Percentiles rank a stretch among this genome's conserved stretches.
Evolutionary conservation across 2,888 invertebrate genomes (phyloP).

Genomic region (Lamproptera curius): DNA sequence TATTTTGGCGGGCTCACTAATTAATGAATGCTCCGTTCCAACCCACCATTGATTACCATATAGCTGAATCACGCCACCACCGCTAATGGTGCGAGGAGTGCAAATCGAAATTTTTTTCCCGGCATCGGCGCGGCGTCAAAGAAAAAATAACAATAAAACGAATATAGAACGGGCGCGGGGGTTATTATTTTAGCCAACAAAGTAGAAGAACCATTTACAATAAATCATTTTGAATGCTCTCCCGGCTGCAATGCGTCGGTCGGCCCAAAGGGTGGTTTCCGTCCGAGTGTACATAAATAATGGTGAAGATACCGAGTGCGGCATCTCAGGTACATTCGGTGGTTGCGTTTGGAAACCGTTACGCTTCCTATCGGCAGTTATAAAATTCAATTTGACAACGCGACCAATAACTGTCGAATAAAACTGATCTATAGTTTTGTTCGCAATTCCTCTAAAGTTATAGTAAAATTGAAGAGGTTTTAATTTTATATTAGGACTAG

Average conservation of each 20-base stretch:
- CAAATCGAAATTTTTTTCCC: conserved; percentile 55
- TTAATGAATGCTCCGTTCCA: conserved; percentile 33
- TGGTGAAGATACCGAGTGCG: conserved; percentile 68
- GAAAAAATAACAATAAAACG: conserved; percentile 62
- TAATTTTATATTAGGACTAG: too few relatives aligned
- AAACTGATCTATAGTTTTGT: too few relatives aligned
- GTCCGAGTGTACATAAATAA: conserved; percentile 76
- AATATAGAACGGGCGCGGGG: conserved; percentile 67
- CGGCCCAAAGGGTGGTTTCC: conserved; percentile 77
- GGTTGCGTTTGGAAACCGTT: conserved; percentile 36
- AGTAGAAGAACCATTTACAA: conserved; percentile 79
- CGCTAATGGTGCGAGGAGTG: conserved; percentile 51
- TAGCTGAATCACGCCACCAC: conserved; percentile 43
- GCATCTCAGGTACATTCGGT: conserved; percentile 68
- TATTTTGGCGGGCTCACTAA: conserved; percentile 33
- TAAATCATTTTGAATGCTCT: conserved; percentile 78
- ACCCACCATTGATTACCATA: conserved; percentile 39
- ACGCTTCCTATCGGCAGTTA: too few relatives aligned
- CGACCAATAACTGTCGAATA: too few relatives aligned
- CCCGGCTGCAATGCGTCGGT: conserved; percentile 73
- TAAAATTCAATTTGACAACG: too few relatives aligned
- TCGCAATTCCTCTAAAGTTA: too few relatives aligned
- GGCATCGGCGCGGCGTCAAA: conserved; percentile 52
- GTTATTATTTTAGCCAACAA: conserved; percentile 78
- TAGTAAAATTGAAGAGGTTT: too few relatives aligned